These are phyloP conservation scores for Abrostola triplasia DNA, from an alignment of 2,888 invertebrate genomes.

Conservation along the genomic window DNA sequence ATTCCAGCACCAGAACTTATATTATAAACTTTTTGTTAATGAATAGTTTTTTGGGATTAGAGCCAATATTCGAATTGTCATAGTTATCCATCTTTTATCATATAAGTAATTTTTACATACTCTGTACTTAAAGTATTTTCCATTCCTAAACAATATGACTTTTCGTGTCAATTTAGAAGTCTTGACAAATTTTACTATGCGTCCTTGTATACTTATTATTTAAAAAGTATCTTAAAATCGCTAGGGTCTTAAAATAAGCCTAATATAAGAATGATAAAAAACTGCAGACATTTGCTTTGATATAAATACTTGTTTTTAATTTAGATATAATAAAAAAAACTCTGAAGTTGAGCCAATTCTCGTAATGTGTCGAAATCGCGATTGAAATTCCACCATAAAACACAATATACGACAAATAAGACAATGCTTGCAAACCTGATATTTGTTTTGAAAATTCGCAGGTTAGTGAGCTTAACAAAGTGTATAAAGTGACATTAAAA, in stretches of 20 bases:
- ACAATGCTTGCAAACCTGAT: conserved; percentile 44
- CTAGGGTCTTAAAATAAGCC: conserved; percentile 39
- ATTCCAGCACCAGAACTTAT: conserved; percentile 41
- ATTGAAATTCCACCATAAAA: conserved; percentile 53
- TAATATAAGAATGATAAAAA: conserved; percentile 22
- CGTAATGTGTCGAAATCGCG: conserved; percentile 58
- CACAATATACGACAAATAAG: conserved; percentile 44
- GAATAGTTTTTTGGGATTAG: conserved; percentile 22
- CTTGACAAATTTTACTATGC: neutral
- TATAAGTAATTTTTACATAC: neutral
- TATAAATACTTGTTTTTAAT: conserved; percentile 64
- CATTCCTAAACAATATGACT: neutral
- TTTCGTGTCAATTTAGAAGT: neutral
- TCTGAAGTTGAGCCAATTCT: conserved; percentile 73
- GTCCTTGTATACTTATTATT: conserved; percentile 8
- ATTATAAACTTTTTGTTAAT: conserved; percentile 24
- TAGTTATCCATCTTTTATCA: neutral
- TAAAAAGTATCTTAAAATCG: conserved; percentile 40
- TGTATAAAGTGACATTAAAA: conserved; percentile 65
- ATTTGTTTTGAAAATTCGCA: conserved; percentile 56
- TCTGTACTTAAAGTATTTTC: neutral
- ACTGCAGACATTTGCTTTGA: conserved; percentile 49
- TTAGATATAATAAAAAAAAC: conserved; percentile 67
- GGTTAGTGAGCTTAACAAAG: conserved; percentile 58
- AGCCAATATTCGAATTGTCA: neutral